Evolutionary conservation across 2,888 invertebrate genomes (phyloP), one percentile per base, ranked within the genome.

Genomic region (Oxyteleia sp.): DNA sequence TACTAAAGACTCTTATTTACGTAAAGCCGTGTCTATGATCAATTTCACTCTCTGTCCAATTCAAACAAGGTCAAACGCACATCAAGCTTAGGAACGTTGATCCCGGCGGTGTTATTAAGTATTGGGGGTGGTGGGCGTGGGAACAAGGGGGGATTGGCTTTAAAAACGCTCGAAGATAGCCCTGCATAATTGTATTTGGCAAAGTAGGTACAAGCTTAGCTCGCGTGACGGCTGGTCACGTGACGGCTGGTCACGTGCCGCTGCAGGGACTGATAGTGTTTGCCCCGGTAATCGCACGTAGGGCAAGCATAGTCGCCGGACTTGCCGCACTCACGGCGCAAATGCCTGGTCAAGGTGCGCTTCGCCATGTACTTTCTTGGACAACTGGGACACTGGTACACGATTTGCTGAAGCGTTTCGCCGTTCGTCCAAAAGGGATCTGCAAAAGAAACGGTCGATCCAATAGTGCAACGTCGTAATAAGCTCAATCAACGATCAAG

Each of bases 301-400:
- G 45, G 23, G 20, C 84, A 84, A 35, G 32, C 49, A 43, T 81
- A 80, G 20, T 71, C 76, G 1, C 84, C 81, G 55, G 43, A 8
- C 16, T 80, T 64, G 55, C 84, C 84, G 15, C 84, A 84, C 43
- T 84, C 84, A 4, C 66, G 75, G 18, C 84, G 80, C 41, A 81
- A 5, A 43, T 84, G 84, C 15, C 84, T 64, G 38, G 41, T 64
- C 15, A 84, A 68, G 0, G 53, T 68, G 29, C 64, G 71, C 41
- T 84, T 84, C n/a, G 59, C 66, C 26, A 61, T 18, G 35, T 84
- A 84, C 10, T 15, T 20, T 68, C 84, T 38, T 2, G 66, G 80
- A 55, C 84, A 84, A 57, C 20, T 75, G 4, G 80, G 84, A 49
- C 84, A 84, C 41, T 76, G 76, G 43, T 49, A 82, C 7, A 35